These are phyloP conservation scores for Notiomystis cincta DNA, from an alignment of 2,113 vertebrate species.

Conservation along the genomic window DNA sequence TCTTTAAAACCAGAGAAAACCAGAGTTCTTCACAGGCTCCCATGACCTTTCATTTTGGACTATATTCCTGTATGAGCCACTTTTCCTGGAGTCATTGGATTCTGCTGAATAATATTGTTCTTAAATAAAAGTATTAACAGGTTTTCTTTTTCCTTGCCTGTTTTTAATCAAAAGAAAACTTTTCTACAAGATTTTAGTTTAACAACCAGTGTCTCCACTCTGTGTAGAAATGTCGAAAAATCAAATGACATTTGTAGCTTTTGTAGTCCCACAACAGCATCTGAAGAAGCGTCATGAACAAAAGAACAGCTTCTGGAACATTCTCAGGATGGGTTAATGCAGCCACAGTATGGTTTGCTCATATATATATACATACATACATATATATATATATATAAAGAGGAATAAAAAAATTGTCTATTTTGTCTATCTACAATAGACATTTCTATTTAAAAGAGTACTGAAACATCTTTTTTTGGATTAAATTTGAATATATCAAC, in stretches of 20 bases:
- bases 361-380: too few relatives aligned
- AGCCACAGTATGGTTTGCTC: background rate
- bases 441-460: background rate
- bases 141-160: background rate
- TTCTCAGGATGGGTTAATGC: background rate
- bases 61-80: background rate
- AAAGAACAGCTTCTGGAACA: background rate
- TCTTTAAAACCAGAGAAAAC: background rate
- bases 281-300: background rate
- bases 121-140: background rate
- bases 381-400: too few relatives aligned
- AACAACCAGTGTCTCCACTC: background rate
- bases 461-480: background rate
- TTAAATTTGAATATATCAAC: background rate
- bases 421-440: background rate
- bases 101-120: background rate
- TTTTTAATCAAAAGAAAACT: background rate
- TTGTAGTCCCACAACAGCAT: background rate
- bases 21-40: background rate
- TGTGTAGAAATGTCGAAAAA: background rate
- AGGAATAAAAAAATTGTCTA: background rate
- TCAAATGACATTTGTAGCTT: background rate
- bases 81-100: background rate
- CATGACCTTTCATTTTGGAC: background rate
- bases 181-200: background rate